Percentiles rank a stretch among this genome's conserved stretches.
These are phyloP conservation scores for Diplazon laetatorius DNA, from an alignment of 2,888 invertebrate species.

Conservation along the genomic window DNA sequence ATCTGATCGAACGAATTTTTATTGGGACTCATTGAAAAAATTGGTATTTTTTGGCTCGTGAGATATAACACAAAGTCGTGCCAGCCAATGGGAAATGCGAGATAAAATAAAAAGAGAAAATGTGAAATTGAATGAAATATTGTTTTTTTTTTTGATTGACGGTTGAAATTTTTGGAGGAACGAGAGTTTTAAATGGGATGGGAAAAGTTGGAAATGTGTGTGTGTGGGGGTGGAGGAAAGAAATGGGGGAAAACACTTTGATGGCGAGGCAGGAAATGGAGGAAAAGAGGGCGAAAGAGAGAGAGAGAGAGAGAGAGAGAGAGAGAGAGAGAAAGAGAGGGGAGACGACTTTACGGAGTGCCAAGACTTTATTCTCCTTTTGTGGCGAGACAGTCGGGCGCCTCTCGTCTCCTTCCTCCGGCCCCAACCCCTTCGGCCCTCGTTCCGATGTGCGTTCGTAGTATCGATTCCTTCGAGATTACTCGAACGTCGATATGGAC, in stretches of 20 bases:
- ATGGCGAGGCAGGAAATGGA: background rate
- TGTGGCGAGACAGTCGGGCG: slow-evolving; percentile 66
- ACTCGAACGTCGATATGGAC: slow-evolving; percentile 57
- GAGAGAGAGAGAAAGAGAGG: slow-evolving; percentile 39
- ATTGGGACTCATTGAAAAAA: too few species aligned
- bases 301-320: background rate
- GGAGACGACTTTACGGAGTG: slow-evolving; percentile 56
- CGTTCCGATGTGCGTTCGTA: slow-evolving; percentile 23
- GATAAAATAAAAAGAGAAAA: too few species aligned
- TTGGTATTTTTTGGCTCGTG: too few species aligned
- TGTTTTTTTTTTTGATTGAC: too few species aligned
- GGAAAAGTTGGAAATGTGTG: too few species aligned
- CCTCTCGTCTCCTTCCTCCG: slow-evolving; percentile 29
- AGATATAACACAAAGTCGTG: too few species aligned
- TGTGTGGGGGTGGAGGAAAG: slow-evolving; percentile 8
- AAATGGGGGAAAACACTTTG: slow-evolving; percentile 41
- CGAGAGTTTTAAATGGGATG: background rate
- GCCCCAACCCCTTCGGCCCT: too few species aligned
- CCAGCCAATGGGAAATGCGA: too few species aligned
- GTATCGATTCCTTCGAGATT: slow-evolving; percentile 60
- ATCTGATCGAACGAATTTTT: too few species aligned
- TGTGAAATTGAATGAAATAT: too few species aligned
- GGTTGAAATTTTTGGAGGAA: slow-evolving; percentile 15
- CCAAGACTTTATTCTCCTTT: slow-evolving; percentile 64
- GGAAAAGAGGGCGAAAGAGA: too few species aligned